A percentile compares a stretch with the other conserved stretches of the same genome.
phyloP scores from a whole-genome alignment of 2,797 vertebrate species.

The Synanceia verrucosa region DNA sequence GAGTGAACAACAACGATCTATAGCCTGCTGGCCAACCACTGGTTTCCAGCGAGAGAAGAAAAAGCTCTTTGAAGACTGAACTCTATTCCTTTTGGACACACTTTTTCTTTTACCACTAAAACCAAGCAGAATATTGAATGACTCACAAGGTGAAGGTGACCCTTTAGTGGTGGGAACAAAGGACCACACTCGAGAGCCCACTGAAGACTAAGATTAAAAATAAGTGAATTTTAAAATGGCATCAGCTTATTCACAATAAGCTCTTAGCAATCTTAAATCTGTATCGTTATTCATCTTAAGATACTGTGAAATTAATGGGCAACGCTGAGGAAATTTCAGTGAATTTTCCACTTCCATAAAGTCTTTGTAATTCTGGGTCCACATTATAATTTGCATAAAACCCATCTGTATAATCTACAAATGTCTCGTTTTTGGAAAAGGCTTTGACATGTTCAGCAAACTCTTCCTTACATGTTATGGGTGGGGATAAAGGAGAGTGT shows the following conservation, averaged over 20 bases:
- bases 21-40: background rate
- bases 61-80: conserved; percentile 1
- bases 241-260: background rate
- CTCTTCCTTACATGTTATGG: background rate
- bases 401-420: background rate
- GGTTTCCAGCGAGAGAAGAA: background rate
- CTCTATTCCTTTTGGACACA: background rate
- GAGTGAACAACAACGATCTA: conserved; percentile 1
- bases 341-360: background rate
- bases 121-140: conserved; percentile 1
- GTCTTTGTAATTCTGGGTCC: background rate
- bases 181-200: background rate
- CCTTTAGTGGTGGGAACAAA: background rate
- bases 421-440: background rate
- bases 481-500: background rate
- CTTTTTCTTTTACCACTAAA: background rate
- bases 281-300: background rate
- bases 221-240: background rate
- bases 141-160: conserved; percentile 2
- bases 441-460: conserved; percentile 1
- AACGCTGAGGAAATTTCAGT: background rate
- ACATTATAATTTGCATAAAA: background rate
- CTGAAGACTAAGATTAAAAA: background rate
- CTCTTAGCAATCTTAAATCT: background rate
- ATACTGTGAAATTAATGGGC: conserved; percentile 5